Evolutionary conservation across 2,113 vertebrate species (phyloP).

Genomic region (Camelus bactrianus): DNA sequence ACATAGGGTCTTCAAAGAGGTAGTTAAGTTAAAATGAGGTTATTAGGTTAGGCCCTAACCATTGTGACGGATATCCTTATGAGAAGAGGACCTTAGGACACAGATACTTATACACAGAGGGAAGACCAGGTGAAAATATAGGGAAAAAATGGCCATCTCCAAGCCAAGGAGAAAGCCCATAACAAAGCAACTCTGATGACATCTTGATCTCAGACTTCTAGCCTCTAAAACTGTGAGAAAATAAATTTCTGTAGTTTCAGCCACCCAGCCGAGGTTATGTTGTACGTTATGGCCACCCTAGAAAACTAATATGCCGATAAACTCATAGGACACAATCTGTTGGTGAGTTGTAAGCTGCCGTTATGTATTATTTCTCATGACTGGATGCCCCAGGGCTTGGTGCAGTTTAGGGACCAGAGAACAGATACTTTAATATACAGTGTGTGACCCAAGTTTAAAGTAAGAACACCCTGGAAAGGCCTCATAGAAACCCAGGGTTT

Average conservation of each 20-base stretch:
- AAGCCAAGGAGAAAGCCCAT: neutral
- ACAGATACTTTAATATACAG: neutral
- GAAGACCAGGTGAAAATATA: neutral
- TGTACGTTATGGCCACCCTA: neutral
- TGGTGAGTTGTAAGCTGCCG: neutral
- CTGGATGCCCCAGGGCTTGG: neutral
- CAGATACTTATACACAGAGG: neutral
- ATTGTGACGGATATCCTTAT: neutral
- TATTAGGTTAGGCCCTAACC: neutral
- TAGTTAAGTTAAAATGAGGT: neutral
- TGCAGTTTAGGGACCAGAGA: neutral
- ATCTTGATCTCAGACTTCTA: neutral
- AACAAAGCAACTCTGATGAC: neutral
- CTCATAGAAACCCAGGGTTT: neutral
- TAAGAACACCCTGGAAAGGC: neutral
- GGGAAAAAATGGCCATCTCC: neutral
- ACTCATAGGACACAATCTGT: neutral
- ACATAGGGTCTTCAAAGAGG: neutral
- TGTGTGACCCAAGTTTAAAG: neutral
- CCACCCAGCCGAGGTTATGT: neutral
- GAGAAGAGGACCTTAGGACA: neutral
- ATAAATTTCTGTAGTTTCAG: neutral
- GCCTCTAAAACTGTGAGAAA: neutral
- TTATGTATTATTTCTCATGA: slow-evolving; percentile 17
- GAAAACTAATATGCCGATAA: neutral